Base-by-base conservation (phyloP, 2,888 invertebrate genomes). In the Trissoscelio sp. region DNA sequence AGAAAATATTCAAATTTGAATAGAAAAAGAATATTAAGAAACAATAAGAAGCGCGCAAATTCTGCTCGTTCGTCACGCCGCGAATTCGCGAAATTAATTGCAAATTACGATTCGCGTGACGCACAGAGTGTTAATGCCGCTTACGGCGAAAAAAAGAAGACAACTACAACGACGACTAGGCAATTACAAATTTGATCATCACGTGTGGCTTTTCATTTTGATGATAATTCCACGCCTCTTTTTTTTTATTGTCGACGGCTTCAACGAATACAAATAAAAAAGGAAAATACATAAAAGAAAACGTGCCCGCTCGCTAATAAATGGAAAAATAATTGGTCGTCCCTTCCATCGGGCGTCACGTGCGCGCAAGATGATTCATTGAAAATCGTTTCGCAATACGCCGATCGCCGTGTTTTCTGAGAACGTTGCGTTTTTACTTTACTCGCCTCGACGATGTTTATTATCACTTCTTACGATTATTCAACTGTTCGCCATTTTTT, bases 371-470 rank as follows among this genome's bases (percentile, higher is more conserved):
- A 73, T 81, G 81, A 81, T 66, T 81, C 81, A 72, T 67, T 73
- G 55, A 81, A 81, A 81, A 81, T 81, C 55, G 73, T 81, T 72
- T 81, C 81, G 81, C 81, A 81, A 81, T 64, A 69, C 74, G 31
- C 55, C 72, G 51, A 79, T 79, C 73, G 60, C 14, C 60, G 75
- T 60, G 55, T 78, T 78, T 81, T 81, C 81, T 42, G 28, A 73
- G 81, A 81, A 81, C 48, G 22, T 39, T 37, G 53, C 67, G 67
- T 72, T 66, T 77, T 74, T 70, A 37, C 42, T 46, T 42, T 5
- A 14, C 16, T 22, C 20, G 28, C 46, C 22, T 51, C 57, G 34
- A 1, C 14, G 60, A 53, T 74, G 62, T 80, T 80, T 80, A 75
- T 70, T 80, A 70, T 75, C 70, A 39, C 51, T 69, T 42, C 9